These are phyloP conservation scores for Arrhopalites spinosus DNA, from an alignment of 2,888 invertebrate genomes.

Conservation along the genomic window DNA sequence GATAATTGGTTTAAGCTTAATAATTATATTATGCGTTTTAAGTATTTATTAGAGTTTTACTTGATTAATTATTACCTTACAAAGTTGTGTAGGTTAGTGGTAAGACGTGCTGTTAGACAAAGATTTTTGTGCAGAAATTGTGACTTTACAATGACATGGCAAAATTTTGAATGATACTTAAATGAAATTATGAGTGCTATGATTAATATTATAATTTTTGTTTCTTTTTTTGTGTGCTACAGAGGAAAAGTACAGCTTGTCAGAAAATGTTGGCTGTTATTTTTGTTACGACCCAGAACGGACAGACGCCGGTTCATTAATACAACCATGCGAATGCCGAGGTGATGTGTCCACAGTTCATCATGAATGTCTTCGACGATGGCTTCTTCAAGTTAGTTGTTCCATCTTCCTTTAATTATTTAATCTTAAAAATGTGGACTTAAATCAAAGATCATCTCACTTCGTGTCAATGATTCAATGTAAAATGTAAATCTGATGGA, in stretches of 20 bases:
- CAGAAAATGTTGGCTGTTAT: constrained; percentile 74
- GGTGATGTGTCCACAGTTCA: constrained; percentile 88
- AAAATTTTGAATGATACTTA: too few relatives aligned
- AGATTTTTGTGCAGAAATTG: too few relatives aligned
- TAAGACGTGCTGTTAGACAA: too few relatives aligned
- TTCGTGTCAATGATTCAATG: too few relatives aligned
- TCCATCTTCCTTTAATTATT: neutral
- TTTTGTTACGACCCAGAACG: constrained; percentile 85
- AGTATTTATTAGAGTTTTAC: too few relatives aligned
- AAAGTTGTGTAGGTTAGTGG: too few relatives aligned
- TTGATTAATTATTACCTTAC: too few relatives aligned
- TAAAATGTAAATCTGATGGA: constrained; percentile 1
- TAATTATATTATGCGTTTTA: too few relatives aligned
- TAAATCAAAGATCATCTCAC: too few relatives aligned
- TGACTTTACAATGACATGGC: too few relatives aligned
- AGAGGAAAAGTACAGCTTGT: constrained; percentile 55
- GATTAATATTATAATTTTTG: neutral
- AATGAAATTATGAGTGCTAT: too few relatives aligned
- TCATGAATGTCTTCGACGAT: constrained; percentile 85
- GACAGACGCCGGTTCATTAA: constrained; percentile 74
- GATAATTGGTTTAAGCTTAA: too few relatives aligned
- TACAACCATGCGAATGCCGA: constrained; percentile 86
- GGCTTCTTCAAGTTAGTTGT: constrained; percentile 78
- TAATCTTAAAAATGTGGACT: neutral
- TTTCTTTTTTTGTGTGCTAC: constrained; percentile 2